Evolutionary conservation across 2,888 invertebrate genomes (phyloP).

Genomic region (Diarsia brunnea): DNA sequence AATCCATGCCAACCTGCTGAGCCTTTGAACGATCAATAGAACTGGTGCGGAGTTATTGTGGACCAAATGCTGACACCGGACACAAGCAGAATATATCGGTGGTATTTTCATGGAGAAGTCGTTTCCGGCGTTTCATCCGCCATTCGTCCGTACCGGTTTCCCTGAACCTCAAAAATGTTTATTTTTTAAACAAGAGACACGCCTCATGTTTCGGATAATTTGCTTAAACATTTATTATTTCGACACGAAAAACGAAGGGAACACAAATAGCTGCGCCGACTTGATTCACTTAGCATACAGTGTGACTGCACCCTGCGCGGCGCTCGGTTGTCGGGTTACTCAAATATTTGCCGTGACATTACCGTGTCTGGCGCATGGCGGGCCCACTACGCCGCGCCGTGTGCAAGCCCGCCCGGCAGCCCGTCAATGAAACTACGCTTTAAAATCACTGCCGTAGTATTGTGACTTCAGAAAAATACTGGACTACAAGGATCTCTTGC

Average conservation of each 20-base stretch:
- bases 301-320: constrained; percentile 20
- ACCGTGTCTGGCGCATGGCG: constrained; percentile 42
- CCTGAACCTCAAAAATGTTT: not conserved
- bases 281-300: constrained; percentile 34
- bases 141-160: not conserved
- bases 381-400: not conserved
- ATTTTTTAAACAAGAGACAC: not conserved
- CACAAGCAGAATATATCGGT: not conserved
- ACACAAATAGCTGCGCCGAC: constrained; percentile 18
- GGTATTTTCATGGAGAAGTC: not conserved
- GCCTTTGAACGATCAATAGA: not conserved
- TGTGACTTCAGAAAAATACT: not conserved
- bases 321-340: constrained; percentile 31
- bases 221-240: constrained; percentile 11
- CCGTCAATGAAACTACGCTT: constrained; percentile 45
- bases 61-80: not conserved
- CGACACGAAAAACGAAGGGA: not conserved
- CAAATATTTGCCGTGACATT: constrained; percentile 68
- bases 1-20: not conserved
- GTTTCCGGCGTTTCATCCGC: not conserved
- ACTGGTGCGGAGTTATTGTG: not conserved
- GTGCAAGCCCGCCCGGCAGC: not conserved
- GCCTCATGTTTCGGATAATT: constrained; percentile 1
- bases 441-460: constrained; percentile 7
- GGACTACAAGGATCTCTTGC: not conserved